A percentile compares a stretch with the other conserved stretches of the same genome.
These are phyloP conservation scores for Nematostella vectensis DNA, from an alignment of 92 coral and sea anemone genomes.

Conservation along the genomic window DNA sequence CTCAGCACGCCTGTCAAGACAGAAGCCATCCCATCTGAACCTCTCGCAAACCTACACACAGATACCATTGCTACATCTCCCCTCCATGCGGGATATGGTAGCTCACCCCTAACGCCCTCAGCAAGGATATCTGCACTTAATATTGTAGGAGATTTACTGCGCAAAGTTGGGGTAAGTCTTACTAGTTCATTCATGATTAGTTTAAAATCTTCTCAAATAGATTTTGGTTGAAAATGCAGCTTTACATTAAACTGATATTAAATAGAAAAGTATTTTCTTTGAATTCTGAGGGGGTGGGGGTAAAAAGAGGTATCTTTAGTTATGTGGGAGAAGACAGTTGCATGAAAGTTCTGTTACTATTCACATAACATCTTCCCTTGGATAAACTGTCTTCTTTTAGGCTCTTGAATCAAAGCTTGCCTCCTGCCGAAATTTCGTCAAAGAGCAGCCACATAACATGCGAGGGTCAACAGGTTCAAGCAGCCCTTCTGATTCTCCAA, in stretches of 20 bases:
- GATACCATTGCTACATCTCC: conserved; percentile 89
- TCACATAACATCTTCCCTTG: too few species aligned
- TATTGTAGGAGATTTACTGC: conserved; percentile 91
- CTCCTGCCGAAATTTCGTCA: conserved; percentile 93
- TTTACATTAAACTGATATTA: too few species aligned
- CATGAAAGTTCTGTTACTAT: not conserved
- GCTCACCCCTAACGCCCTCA: conserved; percentile 94
- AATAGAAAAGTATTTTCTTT: too few species aligned
- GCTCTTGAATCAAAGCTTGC: conserved; percentile 98
- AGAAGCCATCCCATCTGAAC: conserved; percentile 42
- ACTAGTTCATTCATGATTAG: not conserved
- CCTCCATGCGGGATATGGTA: conserved; percentile 76
- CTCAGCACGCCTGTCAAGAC: conserved; percentile 53
- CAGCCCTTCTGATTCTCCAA: conserved; percentile 92
- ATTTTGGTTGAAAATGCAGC: not conserved
- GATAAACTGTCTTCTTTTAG: conserved; percentile 24
- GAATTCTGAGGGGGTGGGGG: too few species aligned
- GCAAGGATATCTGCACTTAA: conserved; percentile 97
- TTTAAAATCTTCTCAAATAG: too few species aligned
- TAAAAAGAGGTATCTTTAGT: too few species aligned
- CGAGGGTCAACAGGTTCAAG: conserved; percentile 90
- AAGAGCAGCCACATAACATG: conserved; percentile 85
- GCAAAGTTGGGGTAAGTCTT: conserved; percentile 96
- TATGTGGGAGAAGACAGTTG: too few species aligned
- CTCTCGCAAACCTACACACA: conserved; percentile 41